Evolutionary conservation across 2,888 invertebrate species (phyloP), one percentile per base, ranked within the genome.

Genomic region (Lasiommata megera): DNA sequence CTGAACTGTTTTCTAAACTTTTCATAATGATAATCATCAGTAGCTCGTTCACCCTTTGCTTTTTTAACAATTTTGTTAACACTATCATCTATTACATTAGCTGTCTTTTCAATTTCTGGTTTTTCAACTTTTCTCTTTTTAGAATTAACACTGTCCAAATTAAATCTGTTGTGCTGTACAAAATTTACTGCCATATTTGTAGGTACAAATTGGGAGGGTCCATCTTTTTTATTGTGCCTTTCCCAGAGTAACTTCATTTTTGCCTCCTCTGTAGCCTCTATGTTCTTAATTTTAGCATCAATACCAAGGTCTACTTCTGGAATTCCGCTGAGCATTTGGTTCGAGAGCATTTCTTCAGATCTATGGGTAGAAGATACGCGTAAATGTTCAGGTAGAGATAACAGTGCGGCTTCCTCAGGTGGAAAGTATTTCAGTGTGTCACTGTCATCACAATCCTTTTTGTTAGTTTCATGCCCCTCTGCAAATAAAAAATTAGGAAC

Each of bases 251-350:
- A 88, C 80, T 95, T 96, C 80, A 98, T 94, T 87, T 99, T 99
- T 0, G 99, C 99, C 76, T 98, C 98, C 84, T 99, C 99, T 0
- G 99, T 99, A 0, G 98, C 98, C 92, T 99, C 98, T 68, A 99
- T 99, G 80, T 99, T 99, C 75, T 95, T 95, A 63, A 99, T 99
- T 91, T 99, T 99, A 0, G 98, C 98, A 74, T 99, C 98, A 69
- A 99, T 98, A n/a, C 99, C 99, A 53, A 99, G 92, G 87, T 99
- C 99, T 0, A 99, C 97, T 92, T 99, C 99, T 0, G 99, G 99
- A 67, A 99, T 99, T 36, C 99, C 99, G 76, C 98, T 99, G 3
- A 99, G 92, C 99, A 99, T 99, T 92, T 99, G 99, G 92, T 99
- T 99, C 2, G 99, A 99, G 71, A 99, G 93, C 98, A 99, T 99